Percentiles rank a stretch among this genome's conserved stretches.
phyloP scores from a whole-genome alignment of 2,888 invertebrate species.

The Ormyrus rosae region DNA sequence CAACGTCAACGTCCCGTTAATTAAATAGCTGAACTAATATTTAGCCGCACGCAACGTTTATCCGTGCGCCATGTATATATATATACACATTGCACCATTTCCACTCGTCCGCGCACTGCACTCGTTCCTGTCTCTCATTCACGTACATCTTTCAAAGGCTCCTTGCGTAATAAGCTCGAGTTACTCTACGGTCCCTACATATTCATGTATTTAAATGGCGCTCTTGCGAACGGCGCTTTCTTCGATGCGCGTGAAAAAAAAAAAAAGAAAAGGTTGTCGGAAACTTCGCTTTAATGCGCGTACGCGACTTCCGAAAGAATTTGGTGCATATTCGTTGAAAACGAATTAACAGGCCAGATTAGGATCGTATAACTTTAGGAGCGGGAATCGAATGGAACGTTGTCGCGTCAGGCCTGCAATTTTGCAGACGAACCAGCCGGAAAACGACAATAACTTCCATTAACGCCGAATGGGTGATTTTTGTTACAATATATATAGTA shows the following conservation, averaged over 20 bases:
- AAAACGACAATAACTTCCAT: neutral
- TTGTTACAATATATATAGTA: no score
- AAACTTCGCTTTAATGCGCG: no score
- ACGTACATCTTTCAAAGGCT: neutral
- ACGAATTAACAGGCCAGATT: conserved; percentile 2
- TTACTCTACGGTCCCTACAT: conserved; percentile 1
- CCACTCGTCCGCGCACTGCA: conserved; percentile 4
- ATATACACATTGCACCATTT: neutral
- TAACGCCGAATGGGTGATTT: no score
- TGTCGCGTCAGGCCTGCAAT: conserved; percentile 10
- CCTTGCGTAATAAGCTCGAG: conserved; percentile 9
- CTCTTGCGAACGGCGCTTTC: conserved; percentile 23
- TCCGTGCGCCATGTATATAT: neutral
- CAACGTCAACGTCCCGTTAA: neutral
- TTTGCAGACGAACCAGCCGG: neutral
- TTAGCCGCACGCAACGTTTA: conserved; percentile 23
- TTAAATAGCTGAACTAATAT: conserved; percentile 24
- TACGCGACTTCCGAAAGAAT: neutral
- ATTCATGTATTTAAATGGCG: conserved; percentile 29
- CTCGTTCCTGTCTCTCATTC: neutral
- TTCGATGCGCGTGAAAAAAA: neutral
- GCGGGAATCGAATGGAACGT: neutral
- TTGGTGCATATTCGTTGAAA: neutral
- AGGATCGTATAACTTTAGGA: neutral
- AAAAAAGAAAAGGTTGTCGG: neutral